Percentiles rank a stretch among this genome's conserved stretches.
Conservation (phyloP, 1,140 invertebrate species). For the Heliconius congener region DNA sequence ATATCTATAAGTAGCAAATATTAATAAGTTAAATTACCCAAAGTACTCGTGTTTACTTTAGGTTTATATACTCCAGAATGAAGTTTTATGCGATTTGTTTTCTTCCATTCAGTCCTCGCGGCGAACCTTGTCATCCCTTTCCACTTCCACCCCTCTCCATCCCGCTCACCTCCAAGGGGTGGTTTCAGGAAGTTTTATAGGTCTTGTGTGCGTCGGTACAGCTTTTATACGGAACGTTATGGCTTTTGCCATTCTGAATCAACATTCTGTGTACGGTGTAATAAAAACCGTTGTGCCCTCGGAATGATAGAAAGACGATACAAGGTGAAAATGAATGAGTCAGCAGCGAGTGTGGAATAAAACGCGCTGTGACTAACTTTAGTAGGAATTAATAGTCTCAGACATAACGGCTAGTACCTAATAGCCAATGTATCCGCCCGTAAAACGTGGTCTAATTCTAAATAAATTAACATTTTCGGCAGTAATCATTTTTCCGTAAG, state of each 20-base stretch:
- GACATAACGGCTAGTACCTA: background rate
- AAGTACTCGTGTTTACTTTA: slow-evolving; percentile 11
- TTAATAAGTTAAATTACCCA: slow-evolving; percentile 12
- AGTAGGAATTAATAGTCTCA: background rate
- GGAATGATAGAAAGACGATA: slow-evolving; percentile 21
- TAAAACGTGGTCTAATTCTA: background rate
- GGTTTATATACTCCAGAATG: slow-evolving; percentile 17
- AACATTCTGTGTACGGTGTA: slow-evolving; percentile 30
- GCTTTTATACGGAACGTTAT: slow-evolving; percentile 36
- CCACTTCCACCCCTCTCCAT: background rate
- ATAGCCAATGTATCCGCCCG: background rate
- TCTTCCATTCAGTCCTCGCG: slow-evolving; percentile 28
- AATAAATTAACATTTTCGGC: background rate
- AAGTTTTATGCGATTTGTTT: slow-evolving; percentile 34
- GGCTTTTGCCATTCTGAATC: slow-evolving; percentile 30
- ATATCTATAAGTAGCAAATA: background rate
- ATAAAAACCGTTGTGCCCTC: slow-evolving; percentile 30
- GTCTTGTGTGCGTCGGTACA: slow-evolving; percentile 25
- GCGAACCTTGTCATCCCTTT: slow-evolving; percentile 15
- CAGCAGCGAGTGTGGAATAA: slow-evolving; percentile 20
- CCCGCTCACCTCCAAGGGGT: background rate
- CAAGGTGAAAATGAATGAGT: slow-evolving; percentile 25
- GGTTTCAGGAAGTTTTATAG: slow-evolving; percentile 34
- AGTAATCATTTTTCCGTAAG: background rate
- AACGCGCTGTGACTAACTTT: background rate